Conservation (phyloP, 2,797 vertebrate genomes). For the Oryzias sinensis region DNA sequence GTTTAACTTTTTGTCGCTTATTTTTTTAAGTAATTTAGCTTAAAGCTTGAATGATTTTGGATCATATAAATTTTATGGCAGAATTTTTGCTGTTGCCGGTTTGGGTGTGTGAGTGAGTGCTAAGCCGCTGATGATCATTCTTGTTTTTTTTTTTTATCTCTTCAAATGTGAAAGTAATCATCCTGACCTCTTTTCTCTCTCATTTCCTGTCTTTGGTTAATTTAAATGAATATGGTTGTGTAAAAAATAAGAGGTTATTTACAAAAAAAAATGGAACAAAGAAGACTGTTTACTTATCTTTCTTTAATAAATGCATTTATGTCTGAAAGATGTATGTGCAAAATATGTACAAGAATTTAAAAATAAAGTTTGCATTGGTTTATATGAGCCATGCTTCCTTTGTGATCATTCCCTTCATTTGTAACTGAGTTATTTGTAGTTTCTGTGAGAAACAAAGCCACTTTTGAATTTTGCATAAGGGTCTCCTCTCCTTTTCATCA, state of each 20-base stretch:
- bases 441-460: background rate
- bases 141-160: slow-evolving; percentile 4
- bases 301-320: slow-evolving; percentile 2
- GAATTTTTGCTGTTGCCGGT: slow-evolving; percentile 27
- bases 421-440: background rate
- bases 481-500: no score
- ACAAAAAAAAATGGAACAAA: slow-evolving; percentile 13
- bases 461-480: no score
- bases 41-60: slow-evolving; percentile 33
- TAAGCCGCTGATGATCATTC: slow-evolving; percentile 6
- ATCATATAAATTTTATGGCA: slow-evolving; percentile 62
- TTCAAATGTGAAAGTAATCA: slow-evolving; percentile 8
- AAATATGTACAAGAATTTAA: slow-evolving; percentile 30
- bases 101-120: slow-evolving; percentile 18
- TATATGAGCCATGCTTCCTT: slow-evolving; percentile 16
- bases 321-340: slow-evolving; percentile 32
- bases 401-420: background rate
- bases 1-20: slow-evolving; percentile 1
- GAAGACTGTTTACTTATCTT: slow-evolving; percentile 29
- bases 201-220: slow-evolving; percentile 10
- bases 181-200: slow-evolving; percentile 8
- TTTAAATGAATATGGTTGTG: slow-evolving; percentile 15
- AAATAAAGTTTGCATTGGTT: slow-evolving; percentile 58
- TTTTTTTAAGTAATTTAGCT: slow-evolving; percentile 20
- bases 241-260: slow-evolving; percentile 17